These are phyloP conservation scores for Pseudomyrmex concolor DNA, from an alignment of 1,140 invertebrate genomes.

Conservation along the genomic window DNA sequence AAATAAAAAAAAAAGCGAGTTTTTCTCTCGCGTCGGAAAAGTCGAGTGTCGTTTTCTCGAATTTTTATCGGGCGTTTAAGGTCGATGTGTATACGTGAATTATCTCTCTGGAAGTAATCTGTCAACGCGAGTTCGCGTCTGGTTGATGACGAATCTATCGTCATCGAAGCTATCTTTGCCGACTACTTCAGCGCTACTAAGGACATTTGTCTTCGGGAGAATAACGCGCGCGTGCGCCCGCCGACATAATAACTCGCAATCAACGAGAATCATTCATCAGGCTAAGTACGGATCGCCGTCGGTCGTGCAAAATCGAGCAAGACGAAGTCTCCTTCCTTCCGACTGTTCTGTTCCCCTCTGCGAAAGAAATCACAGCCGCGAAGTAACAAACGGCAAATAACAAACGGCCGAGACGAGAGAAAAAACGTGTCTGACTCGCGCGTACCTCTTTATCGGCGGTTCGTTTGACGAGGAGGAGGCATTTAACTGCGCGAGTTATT, in stretches of 20 bases:
- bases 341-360: neutral
- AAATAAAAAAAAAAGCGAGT: neutral
- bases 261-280: conserved; percentile 47
- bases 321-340: neutral
- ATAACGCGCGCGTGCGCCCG: conserved; percentile 2
- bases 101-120: conserved; percentile 29
- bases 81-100: neutral
- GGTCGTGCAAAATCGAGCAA: conserved; percentile 19
- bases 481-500: conserved; percentile 1
- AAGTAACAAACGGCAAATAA: neutral
- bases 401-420: neutral
- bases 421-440: conserved; percentile 5
- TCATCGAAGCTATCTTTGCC: too few relatives aligned
- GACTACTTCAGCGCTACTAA: neutral
- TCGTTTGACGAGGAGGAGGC: neutral
- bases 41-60: neutral
- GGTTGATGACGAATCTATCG: neutral
- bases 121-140: conserved; percentile 10
- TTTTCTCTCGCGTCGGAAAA: conserved; percentile 12
- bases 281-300: conserved; percentile 21
- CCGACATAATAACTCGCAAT: conserved; percentile 45
- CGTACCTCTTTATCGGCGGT: conserved; percentile 1
- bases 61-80: neutral
- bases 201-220: conserved; percentile 5
- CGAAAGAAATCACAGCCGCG: conserved; percentile 1